Evolutionary conservation across 2,888 invertebrate species (phyloP).

Genomic region (Lordiphosa andalusiaca): DNA sequence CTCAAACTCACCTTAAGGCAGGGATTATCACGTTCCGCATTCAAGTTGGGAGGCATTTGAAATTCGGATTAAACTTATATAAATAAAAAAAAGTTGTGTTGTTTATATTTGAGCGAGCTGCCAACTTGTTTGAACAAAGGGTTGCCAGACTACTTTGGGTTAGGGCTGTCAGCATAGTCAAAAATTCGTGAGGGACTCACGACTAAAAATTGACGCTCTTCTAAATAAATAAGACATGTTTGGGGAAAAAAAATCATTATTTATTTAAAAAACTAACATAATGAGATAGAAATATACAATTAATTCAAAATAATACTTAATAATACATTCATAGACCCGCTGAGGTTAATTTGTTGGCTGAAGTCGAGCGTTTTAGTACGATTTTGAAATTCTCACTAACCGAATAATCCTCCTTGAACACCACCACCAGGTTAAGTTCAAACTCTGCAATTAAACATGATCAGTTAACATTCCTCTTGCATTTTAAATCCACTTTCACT

Average conservation of each 20-base stretch:
- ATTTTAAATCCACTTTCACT: background rate
- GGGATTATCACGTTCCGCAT: conserved; percentile 78
- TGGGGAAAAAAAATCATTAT: no score
- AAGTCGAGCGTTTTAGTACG: conserved; percentile 61
- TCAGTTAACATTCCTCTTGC: conserved; percentile 4
- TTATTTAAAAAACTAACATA: no score
- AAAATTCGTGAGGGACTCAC: no score
- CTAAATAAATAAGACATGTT: no score
- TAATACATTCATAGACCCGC: no score
- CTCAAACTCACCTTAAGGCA: conserved; percentile 73
- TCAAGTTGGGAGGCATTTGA: conserved; percentile 75
- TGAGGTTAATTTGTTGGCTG: no score
- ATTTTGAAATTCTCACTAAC: conserved; percentile 95
- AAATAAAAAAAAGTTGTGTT: conserved; percentile 48
- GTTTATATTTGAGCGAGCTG: conserved; percentile 12
- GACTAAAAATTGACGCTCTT: no score
- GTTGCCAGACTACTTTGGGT: no score
- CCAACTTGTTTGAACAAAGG: background rate
- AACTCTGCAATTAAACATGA: conserved; percentile 87
- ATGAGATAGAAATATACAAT: no score
- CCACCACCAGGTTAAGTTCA: conserved; percentile 94
- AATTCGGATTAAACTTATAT: background rate
- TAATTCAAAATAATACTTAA: no score
- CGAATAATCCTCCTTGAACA: conserved; percentile 95
- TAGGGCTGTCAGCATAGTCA: no score